Evolutionary conservation across 2,888 invertebrate genomes (phyloP).

Genomic region (Oithona nana): DNA sequence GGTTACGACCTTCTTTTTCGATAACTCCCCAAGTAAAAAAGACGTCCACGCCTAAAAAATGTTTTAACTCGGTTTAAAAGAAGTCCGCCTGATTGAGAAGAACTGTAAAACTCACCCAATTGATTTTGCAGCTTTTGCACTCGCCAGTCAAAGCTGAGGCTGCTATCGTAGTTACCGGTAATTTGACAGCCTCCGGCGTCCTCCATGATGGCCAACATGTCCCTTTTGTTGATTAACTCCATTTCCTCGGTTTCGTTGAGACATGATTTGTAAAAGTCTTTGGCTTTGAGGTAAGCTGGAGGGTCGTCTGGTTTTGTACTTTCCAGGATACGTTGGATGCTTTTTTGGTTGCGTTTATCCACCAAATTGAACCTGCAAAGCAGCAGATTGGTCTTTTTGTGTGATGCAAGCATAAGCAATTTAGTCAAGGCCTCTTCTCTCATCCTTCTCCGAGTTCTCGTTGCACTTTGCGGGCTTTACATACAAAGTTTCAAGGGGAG

Average conservation of each 20-base stretch:
- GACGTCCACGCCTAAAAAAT: constrained; percentile 10
- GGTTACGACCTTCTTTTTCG: constrained; percentile 1
- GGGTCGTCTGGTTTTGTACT: background rate
- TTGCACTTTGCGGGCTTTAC: no score
- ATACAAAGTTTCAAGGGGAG: no score
- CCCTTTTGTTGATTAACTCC: background rate
- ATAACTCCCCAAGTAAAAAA: constrained; percentile 15
- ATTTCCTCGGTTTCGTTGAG: background rate
- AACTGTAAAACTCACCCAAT: no score
- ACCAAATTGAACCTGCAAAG: background rate
- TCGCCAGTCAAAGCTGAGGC: background rate
- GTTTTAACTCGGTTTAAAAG: no score
- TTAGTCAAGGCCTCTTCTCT: no score
- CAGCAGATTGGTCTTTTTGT: constrained; percentile 1
- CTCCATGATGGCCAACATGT: constrained; percentile 3
- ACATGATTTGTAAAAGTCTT: constrained; percentile 8
- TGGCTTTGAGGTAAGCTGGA: background rate
- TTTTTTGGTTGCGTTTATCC: constrained; percentile 9
- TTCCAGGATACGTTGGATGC: background rate
- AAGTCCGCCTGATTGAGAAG: no score
- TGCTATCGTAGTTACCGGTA: background rate
- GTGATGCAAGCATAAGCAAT: no score
- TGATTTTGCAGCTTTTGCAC: constrained; percentile 11
- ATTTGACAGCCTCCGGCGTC: constrained; percentile 10
- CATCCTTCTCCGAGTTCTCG: no score